A percentile compares a stretch with the other conserved stretches of the same genome.
These are phyloP conservation scores for Doryteuthis pealeii DNA, from an alignment of 1,140 invertebrate species.

Conservation along the genomic window DNA sequence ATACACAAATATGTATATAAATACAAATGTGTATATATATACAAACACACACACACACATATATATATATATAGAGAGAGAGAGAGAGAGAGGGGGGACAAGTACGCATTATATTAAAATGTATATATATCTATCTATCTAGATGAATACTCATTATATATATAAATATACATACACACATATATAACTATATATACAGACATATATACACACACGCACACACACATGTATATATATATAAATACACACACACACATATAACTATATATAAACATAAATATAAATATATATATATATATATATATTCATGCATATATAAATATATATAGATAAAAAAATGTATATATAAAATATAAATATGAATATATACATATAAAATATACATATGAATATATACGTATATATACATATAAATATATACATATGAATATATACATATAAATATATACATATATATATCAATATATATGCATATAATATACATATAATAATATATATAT, in stretches of 20 bases:
- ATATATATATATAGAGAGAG: neutral
- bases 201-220: neutral
- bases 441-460: neutral
- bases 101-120: too few species aligned
- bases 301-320: neutral
- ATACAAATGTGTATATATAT: neutral
- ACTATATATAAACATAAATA: neutral
- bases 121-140: too few species aligned
- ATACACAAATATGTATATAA: neutral
- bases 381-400: neutral
- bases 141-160: too few species aligned
- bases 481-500: neutral
- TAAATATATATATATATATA: neutral
- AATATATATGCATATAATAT: neutral
- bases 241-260: neutral
- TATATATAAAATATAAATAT: too few species aligned
- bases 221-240: neutral
- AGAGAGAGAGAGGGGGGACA: too few species aligned
- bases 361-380: neutral
- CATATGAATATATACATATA: slow-evolving; percentile 2
- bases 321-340: neutral
- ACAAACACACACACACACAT: too few species aligned
- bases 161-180: neutral
- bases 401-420: neutral
- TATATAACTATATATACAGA: neutral